Base-by-base conservation (phyloP, 2,888 invertebrate species). In the Rotaria macrura region DNA sequence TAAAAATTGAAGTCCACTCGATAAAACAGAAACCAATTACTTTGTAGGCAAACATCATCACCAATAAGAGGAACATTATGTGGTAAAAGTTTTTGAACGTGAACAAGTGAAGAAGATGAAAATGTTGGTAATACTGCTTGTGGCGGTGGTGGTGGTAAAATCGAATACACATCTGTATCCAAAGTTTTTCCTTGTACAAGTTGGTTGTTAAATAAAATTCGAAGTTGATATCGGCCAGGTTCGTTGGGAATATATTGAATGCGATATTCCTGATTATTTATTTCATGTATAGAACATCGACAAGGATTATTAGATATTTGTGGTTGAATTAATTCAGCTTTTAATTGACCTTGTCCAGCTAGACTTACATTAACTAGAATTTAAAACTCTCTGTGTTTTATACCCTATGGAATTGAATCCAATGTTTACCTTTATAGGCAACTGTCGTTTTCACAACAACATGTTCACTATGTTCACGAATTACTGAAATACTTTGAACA, bases 341-440 rank as follows among this genome's bases (percentile, higher is more conserved):
- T 98, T 79, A 99, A 92, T 91, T 99, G 98, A 38, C 99, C 99
- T 0, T 97, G 96, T 29, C 98, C 99, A 10, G 98, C 98, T 91
- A 96, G 95, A 90, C 96, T 95, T n/a, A 98, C 98, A 91, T 99
- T 98, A 90, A 99, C 92, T 79, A 20, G 29, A 65, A 23, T 29
- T n/a, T n/a, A n/a, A 79, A 43, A 40, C 20, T 14, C 43, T 25
- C 25, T 43, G 29, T 43, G 17, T 25, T 43, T 23, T 20, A 25
- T 43, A 43, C 14, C 3, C 0, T 3, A 4, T 43, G 0, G 10
- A n/a, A 34, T 29, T 20, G 20, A 1, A 29, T 29, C 2, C 14
- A 34, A 43, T 12, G 6, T 14, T 38, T 79, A 79, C 79, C 79
- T 79, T 79, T 79, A n/a, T 79, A 79, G 6, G 79, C 40, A 14